Evolutionary conservation across 2,888 invertebrate genomes (phyloP).

Genomic region (Amblyjoppa proteus): DNA sequence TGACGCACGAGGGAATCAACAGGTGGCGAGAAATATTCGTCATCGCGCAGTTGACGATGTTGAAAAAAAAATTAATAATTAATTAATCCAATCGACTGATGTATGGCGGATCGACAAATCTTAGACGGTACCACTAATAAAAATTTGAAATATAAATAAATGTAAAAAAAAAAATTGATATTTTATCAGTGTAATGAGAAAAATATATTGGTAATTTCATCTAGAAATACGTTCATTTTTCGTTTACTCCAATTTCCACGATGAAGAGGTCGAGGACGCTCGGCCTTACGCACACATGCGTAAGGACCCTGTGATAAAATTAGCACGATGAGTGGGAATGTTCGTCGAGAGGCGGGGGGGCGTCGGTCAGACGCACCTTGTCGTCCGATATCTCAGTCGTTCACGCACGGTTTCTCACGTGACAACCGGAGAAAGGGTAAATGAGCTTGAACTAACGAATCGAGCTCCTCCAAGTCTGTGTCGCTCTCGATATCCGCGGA

Average conservation of each 20-base stretch:
- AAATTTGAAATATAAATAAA: neutral
- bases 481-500: neutral
- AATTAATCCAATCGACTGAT: neutral
- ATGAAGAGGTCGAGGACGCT: conserved; percentile 60
- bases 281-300: neutral
- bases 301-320: conserved; percentile 52
- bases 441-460: neutral
- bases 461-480: neutral
- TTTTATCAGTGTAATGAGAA: neutral
- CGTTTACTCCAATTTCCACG: conserved; percentile 40
- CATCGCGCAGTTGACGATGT: neutral
- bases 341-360: conserved; percentile 6
- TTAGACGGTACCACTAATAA: neutral
- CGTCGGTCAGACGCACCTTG: conserved; percentile 44
- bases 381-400: conserved; percentile 4
- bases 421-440: conserved; percentile 28
- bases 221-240: neutral
- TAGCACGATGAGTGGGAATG: conserved; percentile 43
- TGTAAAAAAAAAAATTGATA: neutral
- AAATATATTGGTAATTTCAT: too few relatives aligned
- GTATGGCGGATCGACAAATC: neutral
- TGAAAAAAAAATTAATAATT: neutral
- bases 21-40: conserved; percentile 1
- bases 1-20: conserved; percentile 15
- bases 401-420: conserved; percentile 23